phyloP scores from a whole-genome alignment of 2,888 invertebrate species.

The Heteropelma amictum region DNA sequence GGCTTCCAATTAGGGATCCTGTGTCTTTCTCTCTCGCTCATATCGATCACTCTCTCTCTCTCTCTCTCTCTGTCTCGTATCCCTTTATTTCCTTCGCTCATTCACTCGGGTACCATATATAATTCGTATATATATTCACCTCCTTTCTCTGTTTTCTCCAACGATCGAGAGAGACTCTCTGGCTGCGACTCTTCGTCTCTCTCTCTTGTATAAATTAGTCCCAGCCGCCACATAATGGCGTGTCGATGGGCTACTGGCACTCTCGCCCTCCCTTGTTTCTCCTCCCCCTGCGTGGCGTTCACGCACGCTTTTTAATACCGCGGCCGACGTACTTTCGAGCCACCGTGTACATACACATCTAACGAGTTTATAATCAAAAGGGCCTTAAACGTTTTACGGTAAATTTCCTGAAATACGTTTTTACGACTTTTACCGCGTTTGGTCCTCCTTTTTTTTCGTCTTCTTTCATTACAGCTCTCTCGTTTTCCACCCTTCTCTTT shows the following conservation, averaged over 20 bases:
- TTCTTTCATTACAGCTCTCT: no score
- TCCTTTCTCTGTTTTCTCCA: constrained; percentile 34
- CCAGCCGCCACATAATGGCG: constrained; percentile 77
- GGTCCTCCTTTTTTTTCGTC: no score
- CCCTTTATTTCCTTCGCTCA: constrained; percentile 39
- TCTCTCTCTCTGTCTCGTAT: constrained; percentile 45
- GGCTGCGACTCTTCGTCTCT: constrained; percentile 74
- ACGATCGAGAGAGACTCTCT: constrained; percentile 65
- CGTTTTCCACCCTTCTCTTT: no score
- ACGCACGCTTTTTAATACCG: constrained; percentile 8
- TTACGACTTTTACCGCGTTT: background rate
- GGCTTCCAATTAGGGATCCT: constrained; percentile 76
- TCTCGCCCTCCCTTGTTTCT: constrained; percentile 49
- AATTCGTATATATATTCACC: constrained; percentile 27
- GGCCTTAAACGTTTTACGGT: background rate
- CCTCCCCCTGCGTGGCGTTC: background rate
- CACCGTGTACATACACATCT: background rate
- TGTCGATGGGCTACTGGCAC: constrained; percentile 77
- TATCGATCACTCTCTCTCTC: constrained; percentile 41
- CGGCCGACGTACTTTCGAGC: background rate
- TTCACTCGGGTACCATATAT: constrained; percentile 40
- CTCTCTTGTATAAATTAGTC: constrained; percentile 78
- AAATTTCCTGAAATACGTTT: background rate
- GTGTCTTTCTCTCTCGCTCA: constrained; percentile 53
- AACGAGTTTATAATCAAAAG: constrained; percentile 1